phyloP scores from a whole-genome alignment of 2,113 vertebrate species.

The Odobenus rosmarus region DNA sequence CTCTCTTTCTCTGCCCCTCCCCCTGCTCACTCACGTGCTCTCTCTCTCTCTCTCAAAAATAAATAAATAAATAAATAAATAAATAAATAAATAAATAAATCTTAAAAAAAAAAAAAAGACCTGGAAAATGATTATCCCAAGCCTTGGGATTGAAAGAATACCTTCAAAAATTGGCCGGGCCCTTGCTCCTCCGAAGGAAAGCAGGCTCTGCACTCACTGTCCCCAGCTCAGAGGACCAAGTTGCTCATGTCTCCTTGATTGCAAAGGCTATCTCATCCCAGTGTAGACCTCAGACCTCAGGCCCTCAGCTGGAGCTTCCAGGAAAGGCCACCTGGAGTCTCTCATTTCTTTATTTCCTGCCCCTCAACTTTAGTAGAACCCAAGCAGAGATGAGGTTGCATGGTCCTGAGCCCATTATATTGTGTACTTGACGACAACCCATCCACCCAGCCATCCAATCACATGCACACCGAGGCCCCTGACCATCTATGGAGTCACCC shows the following conservation, averaged over 20 bases:
- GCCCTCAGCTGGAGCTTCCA: background rate
- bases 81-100: background rate
- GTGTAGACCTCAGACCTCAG: background rate
- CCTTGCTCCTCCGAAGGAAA: background rate
- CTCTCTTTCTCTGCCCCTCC: background rate
- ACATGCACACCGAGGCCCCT: no score
- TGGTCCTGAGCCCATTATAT: background rate
- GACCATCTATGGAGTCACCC: background rate
- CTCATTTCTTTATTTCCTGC: background rate
- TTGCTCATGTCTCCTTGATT: background rate
- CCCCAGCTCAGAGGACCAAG: background rate
- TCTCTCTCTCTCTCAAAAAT: background rate
- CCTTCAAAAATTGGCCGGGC: background rate
- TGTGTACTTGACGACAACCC: background rate
- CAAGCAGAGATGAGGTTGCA: background rate
- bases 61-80: no score
- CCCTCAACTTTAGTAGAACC: background rate
- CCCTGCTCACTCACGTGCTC: fast-evolving
- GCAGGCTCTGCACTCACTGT: background rate
- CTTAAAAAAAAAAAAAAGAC: background rate
- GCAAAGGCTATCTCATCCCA: background rate
- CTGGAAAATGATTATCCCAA: background rate
- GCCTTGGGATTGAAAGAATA: background rate
- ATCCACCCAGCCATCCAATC: background rate
- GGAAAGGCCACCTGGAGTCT: background rate